These are phyloP conservation scores for Temnothorax ravouxi DNA, from an alignment of 2,888 invertebrate genomes.

Conservation along the genomic window DNA sequence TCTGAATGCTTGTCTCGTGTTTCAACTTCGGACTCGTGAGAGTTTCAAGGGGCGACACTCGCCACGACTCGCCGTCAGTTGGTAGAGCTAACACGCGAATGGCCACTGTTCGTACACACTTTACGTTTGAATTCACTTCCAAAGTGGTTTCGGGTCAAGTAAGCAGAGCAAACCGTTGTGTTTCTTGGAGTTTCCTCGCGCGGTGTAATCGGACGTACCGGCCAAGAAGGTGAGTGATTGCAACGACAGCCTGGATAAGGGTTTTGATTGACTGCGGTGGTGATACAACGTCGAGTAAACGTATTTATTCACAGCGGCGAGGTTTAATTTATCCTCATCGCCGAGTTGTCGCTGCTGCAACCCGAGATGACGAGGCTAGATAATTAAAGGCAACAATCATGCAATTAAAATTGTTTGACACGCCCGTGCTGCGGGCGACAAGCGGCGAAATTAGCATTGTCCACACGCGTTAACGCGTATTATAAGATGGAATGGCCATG, in stretches of 20 bases:
- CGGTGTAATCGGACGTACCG: not conserved
- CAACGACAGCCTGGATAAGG: not conserved
- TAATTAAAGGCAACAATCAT: constrained; percentile 50
- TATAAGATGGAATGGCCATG: not conserved
- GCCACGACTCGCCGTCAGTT: constrained; percentile 20
- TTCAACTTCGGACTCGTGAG: constrained; percentile 40
- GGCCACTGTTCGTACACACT: constrained; percentile 2
- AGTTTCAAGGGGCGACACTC: constrained; percentile 41
- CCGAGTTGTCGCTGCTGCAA: not conserved
- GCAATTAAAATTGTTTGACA: constrained; percentile 36
- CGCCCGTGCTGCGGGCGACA: constrained; percentile 34
- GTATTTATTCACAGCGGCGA: constrained; percentile 26
- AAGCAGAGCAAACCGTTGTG: constrained; percentile 2
- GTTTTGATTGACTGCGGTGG: constrained; percentile 30
- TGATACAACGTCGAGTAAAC: not conserved
- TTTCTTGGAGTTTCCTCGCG: constrained; percentile 28
- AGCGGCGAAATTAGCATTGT: constrained; percentile 42
- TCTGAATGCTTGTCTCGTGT: constrained; percentile 58
- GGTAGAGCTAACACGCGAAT: constrained; percentile 25
- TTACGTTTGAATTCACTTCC: constrained; percentile 26
- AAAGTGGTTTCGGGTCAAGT: not conserved
- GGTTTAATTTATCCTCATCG: not conserved
- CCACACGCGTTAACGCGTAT: constrained; percentile 21
- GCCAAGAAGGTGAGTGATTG: constrained; percentile 32
- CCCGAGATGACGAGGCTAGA: not conserved